Evolutionary conservation across 2,797 vertebrate species (phyloP), one percentile per base, ranked within the genome.

Genomic region (Mallotus villosus): DNA sequence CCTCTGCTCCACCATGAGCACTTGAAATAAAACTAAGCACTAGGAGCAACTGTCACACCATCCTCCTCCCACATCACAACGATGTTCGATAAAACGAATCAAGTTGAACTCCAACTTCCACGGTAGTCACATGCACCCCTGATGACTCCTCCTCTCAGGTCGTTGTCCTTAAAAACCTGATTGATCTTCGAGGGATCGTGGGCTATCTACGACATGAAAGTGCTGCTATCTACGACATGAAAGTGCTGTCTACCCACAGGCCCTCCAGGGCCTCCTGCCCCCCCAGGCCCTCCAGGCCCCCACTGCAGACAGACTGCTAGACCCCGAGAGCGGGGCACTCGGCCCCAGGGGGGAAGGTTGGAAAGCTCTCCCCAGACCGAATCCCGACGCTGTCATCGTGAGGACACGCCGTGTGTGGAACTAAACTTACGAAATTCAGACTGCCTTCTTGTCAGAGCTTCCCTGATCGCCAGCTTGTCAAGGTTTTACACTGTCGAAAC

Each of bases 391-490:
- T 60, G 63, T 71, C 70, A 63, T 27, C 57, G 27, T 25, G 29
- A 72, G 32, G 41, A 29, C 65, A 53, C 32, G 63, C 37, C 63
- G 9, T 49, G 63, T 60, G 60, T 67, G 64, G 57, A 25, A 46
- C 63, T 29, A 34, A 51, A 73, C 32, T 67, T 63, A 14, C 24
- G 19, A 61, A 21, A 67, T 27, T 34, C 53, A 19, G 70, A 64
- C n/a, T 32, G 17, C 21, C 25, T 58, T 17, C 22, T n/a, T 24
- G 29, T 24, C 49, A 46, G 34, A 19, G 25, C 27, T 19, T 67
- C 66, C 29, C 51, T 7, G 49, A 51, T 67, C 49, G 55, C 17
- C 41, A 53, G 24, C 34, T 25, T 53, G 72, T 73, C 72, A 68
- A 34, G 66, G n/a, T 25, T 22, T 19, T 0, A n/a, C 46, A 61